A percentile compares a stretch with the other conserved stretches of the same genome.
These are phyloP conservation scores for Drosophila recens DNA, from an alignment of 2,888 invertebrate species.

Conservation along the genomic window DNA sequence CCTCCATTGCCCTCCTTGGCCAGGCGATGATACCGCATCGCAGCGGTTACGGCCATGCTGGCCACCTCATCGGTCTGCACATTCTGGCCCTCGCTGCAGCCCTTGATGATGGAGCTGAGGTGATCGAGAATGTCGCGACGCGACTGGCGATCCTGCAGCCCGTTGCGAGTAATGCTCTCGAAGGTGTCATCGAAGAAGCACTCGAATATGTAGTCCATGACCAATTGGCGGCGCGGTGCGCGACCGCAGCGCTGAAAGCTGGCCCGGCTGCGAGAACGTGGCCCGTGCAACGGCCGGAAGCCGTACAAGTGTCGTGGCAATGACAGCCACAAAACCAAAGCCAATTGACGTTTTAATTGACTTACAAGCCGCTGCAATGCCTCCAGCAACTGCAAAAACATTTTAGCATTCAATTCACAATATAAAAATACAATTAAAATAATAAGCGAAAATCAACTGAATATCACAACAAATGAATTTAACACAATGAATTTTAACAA, in stretches of 20 bases:
- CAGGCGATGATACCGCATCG: slow-evolving; percentile 83
- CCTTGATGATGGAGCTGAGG: slow-evolving; percentile 91
- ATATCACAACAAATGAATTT: slow-evolving; percentile 2
- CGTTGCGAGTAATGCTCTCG: slow-evolving; percentile 89
- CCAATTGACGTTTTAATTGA: slow-evolving; percentile 74
- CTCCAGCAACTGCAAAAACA: slow-evolving; percentile 67
- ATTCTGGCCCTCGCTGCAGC: slow-evolving; percentile 87
- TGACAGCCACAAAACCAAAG: slow-evolving; percentile 57
- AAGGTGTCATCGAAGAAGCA: slow-evolving; percentile 92
- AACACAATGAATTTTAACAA: slow-evolving; percentile 17
- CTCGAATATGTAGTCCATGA: slow-evolving; percentile 92
- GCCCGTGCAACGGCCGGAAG: slow-evolving; percentile 56
- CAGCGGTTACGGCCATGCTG: slow-evolving; percentile 83
- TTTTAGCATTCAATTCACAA: slow-evolving; percentile 26
- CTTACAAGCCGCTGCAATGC: slow-evolving; percentile 63
- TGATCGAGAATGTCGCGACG: slow-evolving; percentile 91
- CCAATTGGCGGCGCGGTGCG: slow-evolving; percentile 52
- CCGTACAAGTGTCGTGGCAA: slow-evolving; percentile 64
- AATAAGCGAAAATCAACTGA: slow-evolving; percentile 6
- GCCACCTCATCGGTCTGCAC: slow-evolving; percentile 84
- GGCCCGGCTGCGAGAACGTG: slow-evolving; percentile 50
- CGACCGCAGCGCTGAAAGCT: slow-evolving; percentile 51
- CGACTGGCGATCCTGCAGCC: slow-evolving; percentile 90
- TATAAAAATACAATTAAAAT: neutral
- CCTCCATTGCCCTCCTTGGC: slow-evolving; percentile 82